Evolutionary conservation across 2,797 vertebrate species (phyloP).

Genomic region (Tadarida brasiliensis): DNA sequence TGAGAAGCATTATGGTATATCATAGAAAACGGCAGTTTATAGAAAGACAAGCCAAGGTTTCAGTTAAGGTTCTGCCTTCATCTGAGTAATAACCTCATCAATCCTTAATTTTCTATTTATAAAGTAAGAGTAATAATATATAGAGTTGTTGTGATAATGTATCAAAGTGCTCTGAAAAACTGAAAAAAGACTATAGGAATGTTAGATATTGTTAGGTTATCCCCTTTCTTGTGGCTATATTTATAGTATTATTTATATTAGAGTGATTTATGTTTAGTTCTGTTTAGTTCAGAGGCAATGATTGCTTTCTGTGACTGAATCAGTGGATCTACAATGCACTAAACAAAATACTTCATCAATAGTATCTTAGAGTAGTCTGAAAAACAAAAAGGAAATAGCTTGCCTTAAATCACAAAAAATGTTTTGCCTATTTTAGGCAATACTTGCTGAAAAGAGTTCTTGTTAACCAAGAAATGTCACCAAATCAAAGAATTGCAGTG

Average conservation of each 20-base stretch:
- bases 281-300: constrained; percentile 53
- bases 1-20: neutral
- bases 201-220: neutral
- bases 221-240: constrained; percentile 24
- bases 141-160: neutral
- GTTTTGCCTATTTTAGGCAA: constrained; percentile 53
- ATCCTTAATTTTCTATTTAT: neutral
- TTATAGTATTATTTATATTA: constrained; percentile 51
- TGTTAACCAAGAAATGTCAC: constrained; percentile 14
- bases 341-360: constrained; percentile 17
- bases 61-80: constrained; percentile 23
- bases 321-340: neutral
- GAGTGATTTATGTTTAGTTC: constrained; percentile 20
- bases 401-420: constrained; percentile 37
- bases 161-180: constrained; percentile 42
- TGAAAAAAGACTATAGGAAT: constrained; percentile 45
- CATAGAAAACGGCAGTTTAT: neutral
- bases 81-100: neutral
- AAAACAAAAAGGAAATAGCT: constrained; percentile 41
- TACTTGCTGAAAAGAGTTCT: constrained; percentile 4
- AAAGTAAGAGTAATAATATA: neutral
- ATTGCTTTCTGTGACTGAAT: constrained; percentile 31
- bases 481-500: neutral
- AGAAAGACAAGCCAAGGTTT: constrained; percentile 34
- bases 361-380: neutral